These are phyloP conservation scores for Drosophila phalerata DNA, from an alignment of 2,888 invertebrate species.

Conservation along the genomic window DNA sequence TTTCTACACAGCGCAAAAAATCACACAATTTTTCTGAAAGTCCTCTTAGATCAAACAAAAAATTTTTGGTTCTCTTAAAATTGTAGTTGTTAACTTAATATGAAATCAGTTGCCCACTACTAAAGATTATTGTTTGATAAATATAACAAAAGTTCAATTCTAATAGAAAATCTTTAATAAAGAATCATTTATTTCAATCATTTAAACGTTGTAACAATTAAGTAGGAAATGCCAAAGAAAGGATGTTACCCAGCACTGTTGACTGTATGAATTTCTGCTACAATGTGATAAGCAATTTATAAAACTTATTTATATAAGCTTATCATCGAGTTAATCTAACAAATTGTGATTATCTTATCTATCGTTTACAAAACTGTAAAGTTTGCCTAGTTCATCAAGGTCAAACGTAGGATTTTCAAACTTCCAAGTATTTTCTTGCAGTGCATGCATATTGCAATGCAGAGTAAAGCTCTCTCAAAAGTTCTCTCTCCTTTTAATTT, in stretches of 20 bases:
- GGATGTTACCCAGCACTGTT: slow-evolving; percentile 7
- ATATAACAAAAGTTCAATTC: too few species aligned
- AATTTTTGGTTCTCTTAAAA: too few species aligned
- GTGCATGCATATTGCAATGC: slow-evolving; percentile 51
- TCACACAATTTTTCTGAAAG: too few species aligned
- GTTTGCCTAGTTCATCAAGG: slow-evolving; percentile 15
- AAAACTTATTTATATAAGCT: neutral
- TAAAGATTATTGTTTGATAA: too few species aligned
- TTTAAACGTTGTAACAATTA: too few species aligned
- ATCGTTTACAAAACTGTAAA: neutral
- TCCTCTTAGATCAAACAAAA: too few species aligned
- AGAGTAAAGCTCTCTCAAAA: slow-evolving; percentile 32
- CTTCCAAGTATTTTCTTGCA: slow-evolving; percentile 30
- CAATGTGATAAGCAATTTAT: neutral
- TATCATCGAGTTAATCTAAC: neutral
- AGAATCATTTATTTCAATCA: too few species aligned
- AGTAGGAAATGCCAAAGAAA: neutral
- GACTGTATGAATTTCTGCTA: neutral
- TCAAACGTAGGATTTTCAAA: neutral
- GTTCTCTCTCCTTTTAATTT: neutral
- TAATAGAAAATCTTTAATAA: too few species aligned
- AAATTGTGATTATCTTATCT: neutral
- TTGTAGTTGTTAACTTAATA: too few species aligned
- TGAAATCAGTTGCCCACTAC: too few species aligned
- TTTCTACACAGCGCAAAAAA: slow-evolving; percentile 1